Conservation (phyloP, 2,113 vertebrate species). For the Mus pahari region DNA sequence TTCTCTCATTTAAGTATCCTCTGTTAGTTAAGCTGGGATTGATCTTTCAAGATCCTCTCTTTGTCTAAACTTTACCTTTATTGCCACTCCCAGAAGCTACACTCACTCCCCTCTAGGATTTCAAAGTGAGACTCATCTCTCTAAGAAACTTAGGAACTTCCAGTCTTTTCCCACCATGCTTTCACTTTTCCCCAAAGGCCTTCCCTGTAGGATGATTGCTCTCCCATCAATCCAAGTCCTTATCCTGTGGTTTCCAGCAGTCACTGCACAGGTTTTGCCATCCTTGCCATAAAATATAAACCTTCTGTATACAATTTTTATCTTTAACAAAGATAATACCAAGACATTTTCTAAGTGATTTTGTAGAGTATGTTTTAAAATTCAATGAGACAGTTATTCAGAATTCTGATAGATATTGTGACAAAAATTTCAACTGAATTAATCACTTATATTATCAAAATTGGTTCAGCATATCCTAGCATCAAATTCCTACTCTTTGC, state of each 20-base stretch:
- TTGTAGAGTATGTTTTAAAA: background rate
- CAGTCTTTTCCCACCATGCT: background rate
- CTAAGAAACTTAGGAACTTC: background rate
- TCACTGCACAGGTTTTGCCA: background rate
- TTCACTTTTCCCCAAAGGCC: background rate
- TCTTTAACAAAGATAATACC: background rate
- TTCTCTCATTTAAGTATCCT: background rate
- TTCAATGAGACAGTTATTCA: background rate
- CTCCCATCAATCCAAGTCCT: too few species aligned
- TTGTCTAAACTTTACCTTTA: background rate
- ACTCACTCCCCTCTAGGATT: background rate
- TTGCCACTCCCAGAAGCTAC: too few species aligned
- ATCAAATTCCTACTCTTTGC: background rate
- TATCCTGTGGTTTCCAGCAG: background rate
- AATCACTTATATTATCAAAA: background rate
- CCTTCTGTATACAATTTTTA: background rate
- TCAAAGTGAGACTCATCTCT: background rate
- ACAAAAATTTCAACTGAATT: conserved; percentile 19
- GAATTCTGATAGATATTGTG: background rate
- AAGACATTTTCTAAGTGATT: background rate
- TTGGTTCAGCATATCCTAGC: background rate
- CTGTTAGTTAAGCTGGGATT: background rate
- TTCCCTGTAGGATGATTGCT: background rate
- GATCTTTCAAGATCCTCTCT: background rate
- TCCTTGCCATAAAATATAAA: background rate